Percentiles rank a stretch among this genome's conserved stretches.
Conservation (phyloP, 2,113 vertebrate genomes). For the Elanus axillaris region DNA sequence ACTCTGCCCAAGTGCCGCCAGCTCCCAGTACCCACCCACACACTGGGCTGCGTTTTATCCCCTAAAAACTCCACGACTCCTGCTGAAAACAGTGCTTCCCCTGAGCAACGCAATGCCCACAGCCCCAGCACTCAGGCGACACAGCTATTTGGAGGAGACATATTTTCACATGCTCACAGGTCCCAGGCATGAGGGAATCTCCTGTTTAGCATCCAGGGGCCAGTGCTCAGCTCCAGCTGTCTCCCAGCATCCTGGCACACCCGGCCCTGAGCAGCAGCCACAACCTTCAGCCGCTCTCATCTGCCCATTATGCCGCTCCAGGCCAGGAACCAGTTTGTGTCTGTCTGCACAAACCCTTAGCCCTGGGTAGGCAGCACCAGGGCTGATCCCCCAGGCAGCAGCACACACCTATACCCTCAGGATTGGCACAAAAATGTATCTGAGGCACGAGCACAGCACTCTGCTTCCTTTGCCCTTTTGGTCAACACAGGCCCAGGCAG, state of each 20-base stretch:
- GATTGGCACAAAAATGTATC: neutral
- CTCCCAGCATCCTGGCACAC: neutral
- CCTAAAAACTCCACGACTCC: neutral
- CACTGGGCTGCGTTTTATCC: neutral
- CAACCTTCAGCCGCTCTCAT: neutral
- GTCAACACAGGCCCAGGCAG: neutral
- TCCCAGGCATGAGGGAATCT: neutral
- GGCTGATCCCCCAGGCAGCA: neutral
- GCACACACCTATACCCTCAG: neutral
- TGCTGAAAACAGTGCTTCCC: neutral
- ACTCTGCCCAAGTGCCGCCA: neutral
- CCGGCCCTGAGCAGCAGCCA: neutral
- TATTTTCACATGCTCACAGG: fast-evolving
- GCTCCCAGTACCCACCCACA: neutral
- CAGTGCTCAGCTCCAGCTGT: neutral
- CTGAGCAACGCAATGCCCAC: neutral
- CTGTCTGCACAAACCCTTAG: neutral
- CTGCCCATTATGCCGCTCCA: neutral
- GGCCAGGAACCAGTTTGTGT: neutral
- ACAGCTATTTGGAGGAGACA: fast-evolving
- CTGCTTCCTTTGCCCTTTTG: no score
- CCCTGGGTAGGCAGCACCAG: neutral
- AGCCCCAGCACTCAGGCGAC: neutral
- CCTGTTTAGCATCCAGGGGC: neutral
- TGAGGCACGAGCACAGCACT: fast-evolving